These are phyloP conservation scores for Phaedon cochleariae DNA, from an alignment of 2,888 invertebrate species.

Conservation along the genomic window DNA sequence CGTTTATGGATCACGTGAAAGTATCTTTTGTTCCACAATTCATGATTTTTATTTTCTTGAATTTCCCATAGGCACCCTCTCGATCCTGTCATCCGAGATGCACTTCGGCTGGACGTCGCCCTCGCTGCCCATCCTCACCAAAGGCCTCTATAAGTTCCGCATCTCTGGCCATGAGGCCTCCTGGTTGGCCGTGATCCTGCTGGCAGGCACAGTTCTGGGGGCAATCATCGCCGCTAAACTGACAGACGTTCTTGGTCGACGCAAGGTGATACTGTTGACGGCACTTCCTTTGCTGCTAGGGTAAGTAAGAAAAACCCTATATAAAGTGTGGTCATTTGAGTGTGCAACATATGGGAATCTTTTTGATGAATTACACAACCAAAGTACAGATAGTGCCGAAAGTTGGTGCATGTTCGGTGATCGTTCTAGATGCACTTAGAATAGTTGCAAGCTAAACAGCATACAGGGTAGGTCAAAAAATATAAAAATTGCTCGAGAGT, in stretches of 20 bases:
- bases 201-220: conserved; percentile 71
- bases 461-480: no score
- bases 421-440: no score
- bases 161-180: conserved; percentile 66
- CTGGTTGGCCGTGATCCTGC: conserved; percentile 72
- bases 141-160: conserved; percentile 63
- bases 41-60: no score
- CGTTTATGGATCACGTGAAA: no score
- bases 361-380: no score
- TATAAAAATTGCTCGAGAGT: no score
- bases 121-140: conserved; percentile 64
- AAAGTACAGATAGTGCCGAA: no score
- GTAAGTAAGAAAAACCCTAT: not conserved
- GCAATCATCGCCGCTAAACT: conserved; percentile 70
- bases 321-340: no score
- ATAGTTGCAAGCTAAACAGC: no score
- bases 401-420: no score
- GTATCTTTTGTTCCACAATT: no score
- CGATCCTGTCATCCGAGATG: conserved; percentile 57
- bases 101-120: conserved; percentile 70
- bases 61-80: conserved; percentile 50
- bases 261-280: conserved; percentile 69
- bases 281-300: conserved; percentile 70
- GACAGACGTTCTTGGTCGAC: conserved; percentile 72
- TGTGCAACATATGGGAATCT: no score